These are phyloP conservation scores for Excalfactoria chinensis DNA, from an alignment of 2,113 vertebrate genomes.

Conservation along the genomic window DNA sequence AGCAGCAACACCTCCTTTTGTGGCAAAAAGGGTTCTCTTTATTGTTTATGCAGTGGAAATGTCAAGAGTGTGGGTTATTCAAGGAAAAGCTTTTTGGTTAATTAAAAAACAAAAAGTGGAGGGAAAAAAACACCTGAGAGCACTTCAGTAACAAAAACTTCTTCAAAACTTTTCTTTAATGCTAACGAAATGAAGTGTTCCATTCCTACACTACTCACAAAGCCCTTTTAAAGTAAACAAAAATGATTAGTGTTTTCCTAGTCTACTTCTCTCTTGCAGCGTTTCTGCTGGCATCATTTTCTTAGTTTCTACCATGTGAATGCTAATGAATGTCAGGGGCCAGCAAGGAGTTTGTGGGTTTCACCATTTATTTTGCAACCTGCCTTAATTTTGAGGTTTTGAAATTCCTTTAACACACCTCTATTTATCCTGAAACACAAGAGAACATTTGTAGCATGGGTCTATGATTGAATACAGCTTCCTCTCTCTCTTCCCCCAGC, in stretches of 20 bases:
- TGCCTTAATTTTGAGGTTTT: constrained; percentile 67
- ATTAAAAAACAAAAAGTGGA: neutral
- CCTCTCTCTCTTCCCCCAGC: constrained; percentile 43
- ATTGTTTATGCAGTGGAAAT: neutral
- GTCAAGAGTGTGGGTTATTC: neutral
- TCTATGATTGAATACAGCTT: constrained; percentile 56
- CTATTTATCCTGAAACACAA: constrained; percentile 85
- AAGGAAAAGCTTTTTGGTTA: constrained; percentile 2
- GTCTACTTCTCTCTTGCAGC: constrained; percentile 25
- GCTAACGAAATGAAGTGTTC: constrained; percentile 4
- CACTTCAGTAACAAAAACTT: neutral
- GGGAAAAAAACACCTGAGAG: neutral
- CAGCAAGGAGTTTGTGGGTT: constrained; percentile 46
- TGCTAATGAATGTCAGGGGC: constrained; percentile 58
- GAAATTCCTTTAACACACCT: constrained; percentile 79
- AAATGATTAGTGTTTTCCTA: constrained; percentile 61
- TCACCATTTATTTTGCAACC: constrained; percentile 75
- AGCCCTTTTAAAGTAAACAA: constrained; percentile 53
- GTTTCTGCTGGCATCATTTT: constrained; percentile 49
- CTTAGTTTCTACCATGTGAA: constrained; percentile 16
- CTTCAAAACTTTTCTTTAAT: neutral
- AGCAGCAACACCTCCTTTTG: neutral
- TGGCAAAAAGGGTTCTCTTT: neutral
- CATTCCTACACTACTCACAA: constrained; percentile 12
- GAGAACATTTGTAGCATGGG: constrained; percentile 80